phyloP scores from a whole-genome alignment of 2,113 vertebrate genomes.

The Cinclus cinclus region DNA sequence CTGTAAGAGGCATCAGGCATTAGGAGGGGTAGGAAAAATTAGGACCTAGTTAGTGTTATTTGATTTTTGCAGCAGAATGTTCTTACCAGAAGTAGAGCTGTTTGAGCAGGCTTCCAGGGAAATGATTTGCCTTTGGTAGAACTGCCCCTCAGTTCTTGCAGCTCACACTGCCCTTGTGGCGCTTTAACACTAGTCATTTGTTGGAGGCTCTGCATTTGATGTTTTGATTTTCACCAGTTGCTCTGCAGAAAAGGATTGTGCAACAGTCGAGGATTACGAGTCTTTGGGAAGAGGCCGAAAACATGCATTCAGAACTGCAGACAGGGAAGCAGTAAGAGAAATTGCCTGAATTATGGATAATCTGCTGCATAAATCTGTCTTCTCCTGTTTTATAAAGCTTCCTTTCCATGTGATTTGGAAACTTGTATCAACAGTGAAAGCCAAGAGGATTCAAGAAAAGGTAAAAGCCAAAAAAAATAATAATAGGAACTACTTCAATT shows the following conservation, averaged over 20 bases:
- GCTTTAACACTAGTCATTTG: conserved; percentile 48
- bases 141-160: conserved; percentile 26
- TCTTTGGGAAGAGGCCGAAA: not conserved
- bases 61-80: conserved; percentile 41
- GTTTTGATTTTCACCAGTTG: conserved; percentile 39
- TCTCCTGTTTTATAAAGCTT: conserved; percentile 55
- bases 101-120: not conserved
- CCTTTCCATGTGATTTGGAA: conserved; percentile 58
- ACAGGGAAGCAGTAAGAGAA: not conserved
- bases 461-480: conserved; percentile 11
- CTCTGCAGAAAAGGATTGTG: conserved; percentile 28
- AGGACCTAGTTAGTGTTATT: conserved; percentile 45
- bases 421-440: conserved; percentile 17
- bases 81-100: conserved; percentile 53
- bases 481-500: not conserved
- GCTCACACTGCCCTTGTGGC: not conserved
- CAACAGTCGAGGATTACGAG: not conserved
- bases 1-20: conserved; percentile 39
- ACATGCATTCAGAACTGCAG: not conserved
- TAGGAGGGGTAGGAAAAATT: conserved; percentile 43
- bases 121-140: conserved; percentile 50
- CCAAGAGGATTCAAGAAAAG: conserved; percentile 55
- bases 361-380: conserved; percentile 43
- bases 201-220: not conserved
- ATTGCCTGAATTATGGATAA: conserved; percentile 62